Evolutionary conservation across 2,113 vertebrate genomes (phyloP), one percentile per base, ranked within the genome.

Genomic region (Choloepus hoffmanni): DNA sequence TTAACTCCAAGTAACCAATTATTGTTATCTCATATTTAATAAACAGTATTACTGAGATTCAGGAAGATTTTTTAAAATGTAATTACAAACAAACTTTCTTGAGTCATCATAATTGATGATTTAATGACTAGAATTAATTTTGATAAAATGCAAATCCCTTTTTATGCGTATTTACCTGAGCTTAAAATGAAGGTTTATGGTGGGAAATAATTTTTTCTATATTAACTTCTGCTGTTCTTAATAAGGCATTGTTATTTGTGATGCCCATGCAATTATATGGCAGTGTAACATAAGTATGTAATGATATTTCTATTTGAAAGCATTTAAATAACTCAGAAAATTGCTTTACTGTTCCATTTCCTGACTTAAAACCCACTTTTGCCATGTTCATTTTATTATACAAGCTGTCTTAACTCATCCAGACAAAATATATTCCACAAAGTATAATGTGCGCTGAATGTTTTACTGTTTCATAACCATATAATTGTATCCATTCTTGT

Each of bases 251-350:
- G 97, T 98, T 98, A 97, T 97, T 98, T 98, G 97, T 97, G 91
- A 98, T 95, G 96, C 96, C 98, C 92, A 97, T 96, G 96, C 97
- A 98, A 98, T 98, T 98, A 98, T 96, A 98, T 97, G 97, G 96
- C 81, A 96, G 62, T 98, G 97, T 98, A 98, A 98, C 98, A 98
- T 97, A 96, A 98, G 98, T 97, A 98, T 97, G 96, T 98, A 98
- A 98, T 98, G 98, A 98, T 98, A 98, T 98, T 98, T 98, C 97
- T 98, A 95, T 98, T 98, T 98, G 98, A 98, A 98, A 98, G 95
- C 98, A 98, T 98, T 98, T 98, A 98, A 98, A 98, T 98, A 98
- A 98, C 97, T 98, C 97, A 98, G 98, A 98, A 98, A 98, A 98
- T 98, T 98, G 97, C 97, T 98, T 98, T 98, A 97, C 96, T 98